phyloP scores from a whole-genome alignment of 1,140 invertebrate species.

The Drusus annulatus region DNA sequence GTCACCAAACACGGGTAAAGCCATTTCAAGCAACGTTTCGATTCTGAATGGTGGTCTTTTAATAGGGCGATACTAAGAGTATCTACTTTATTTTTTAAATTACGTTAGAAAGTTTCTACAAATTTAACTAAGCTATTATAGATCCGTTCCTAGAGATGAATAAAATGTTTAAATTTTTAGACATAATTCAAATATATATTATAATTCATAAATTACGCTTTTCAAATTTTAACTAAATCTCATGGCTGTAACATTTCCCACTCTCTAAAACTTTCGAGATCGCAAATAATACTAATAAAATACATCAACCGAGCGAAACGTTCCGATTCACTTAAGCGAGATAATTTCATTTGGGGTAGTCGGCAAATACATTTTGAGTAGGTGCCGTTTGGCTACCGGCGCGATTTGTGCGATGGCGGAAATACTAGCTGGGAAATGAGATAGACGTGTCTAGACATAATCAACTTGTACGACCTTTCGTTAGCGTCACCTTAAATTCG shows the following conservation, averaged over 20 bases:
- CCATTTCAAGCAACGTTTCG: no score
- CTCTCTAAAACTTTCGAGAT: not conserved
- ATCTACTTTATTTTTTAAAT: no score
- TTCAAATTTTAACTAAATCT: not conserved
- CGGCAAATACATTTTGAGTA: not conserved
- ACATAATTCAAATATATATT: no score
- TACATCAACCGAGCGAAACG: not conserved
- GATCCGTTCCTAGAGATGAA: no score
- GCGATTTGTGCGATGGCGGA: not conserved
- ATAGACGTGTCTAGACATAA: constrained; percentile 13
- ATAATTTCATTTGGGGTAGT: not conserved
- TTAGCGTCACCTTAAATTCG: no score
- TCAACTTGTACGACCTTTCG: not conserved
- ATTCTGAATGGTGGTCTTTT: no score
- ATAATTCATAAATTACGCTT: no score
- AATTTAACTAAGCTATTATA: no score
- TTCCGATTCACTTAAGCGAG: not conserved
- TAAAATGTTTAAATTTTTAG: no score
- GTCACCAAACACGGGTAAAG: no score
- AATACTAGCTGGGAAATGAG: constrained; percentile 17
- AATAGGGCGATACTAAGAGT: no score
- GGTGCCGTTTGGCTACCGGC: not conserved
- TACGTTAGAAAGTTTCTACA: no score
- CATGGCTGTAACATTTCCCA: not conserved
- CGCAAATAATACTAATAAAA: not conserved